Evolutionary conservation across 2,888 invertebrate species (phyloP), one percentile per base, ranked within the genome.

Genomic region (Ferdinandea cuprea): DNA sequence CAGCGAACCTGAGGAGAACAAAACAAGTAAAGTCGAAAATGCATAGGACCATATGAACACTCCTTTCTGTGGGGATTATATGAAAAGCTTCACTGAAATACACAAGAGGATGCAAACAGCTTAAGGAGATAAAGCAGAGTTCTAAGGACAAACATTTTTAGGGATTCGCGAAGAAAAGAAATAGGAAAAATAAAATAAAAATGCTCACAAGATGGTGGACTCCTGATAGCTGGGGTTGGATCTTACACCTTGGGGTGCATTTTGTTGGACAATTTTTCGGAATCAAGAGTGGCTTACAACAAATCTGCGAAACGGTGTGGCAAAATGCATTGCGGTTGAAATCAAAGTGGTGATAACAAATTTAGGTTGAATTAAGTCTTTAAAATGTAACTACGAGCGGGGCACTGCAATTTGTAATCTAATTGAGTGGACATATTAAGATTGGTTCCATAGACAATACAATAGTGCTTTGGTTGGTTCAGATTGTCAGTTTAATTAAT

Each of bases 51-150:
- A n/a, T n/a, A n/a, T n/a, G n/a, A n/a, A n/a, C 28, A 80, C 21
- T 56, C 56, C 61, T 56, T 52, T 80, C 61, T 56, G 28, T 32
- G 74, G 13, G 74, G 79, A 74, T 74, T 80, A 68, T 56, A 61
- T 50, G 56, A 32, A 68, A 66, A 73, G 73, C 79, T 79, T 66
- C 59, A n/a, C 58, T 52, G 30, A 73, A 72, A 79, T 68, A 73
- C 79, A 73, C 66, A 44, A 73, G 66, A 32, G 59, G 50, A 61
- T 79, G 61, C 59, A 72, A 56, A 68, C 66, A 61, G 79, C 73
- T 73, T 79, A 79, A 59, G 73, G 46, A 66, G 59, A 79, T 73
- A 79, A 79, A 50, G 54, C 59, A 32, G 44, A 68, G 46, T 79
- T 46, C 59, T 44, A 50, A 19, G 59, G 37, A 66, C 25, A 59